A percentile compares a stretch with the other conserved stretches of the same genome.
phyloP scores from a whole-genome alignment of 2,113 vertebrate species.

The Emydura subglobosa region DNA sequence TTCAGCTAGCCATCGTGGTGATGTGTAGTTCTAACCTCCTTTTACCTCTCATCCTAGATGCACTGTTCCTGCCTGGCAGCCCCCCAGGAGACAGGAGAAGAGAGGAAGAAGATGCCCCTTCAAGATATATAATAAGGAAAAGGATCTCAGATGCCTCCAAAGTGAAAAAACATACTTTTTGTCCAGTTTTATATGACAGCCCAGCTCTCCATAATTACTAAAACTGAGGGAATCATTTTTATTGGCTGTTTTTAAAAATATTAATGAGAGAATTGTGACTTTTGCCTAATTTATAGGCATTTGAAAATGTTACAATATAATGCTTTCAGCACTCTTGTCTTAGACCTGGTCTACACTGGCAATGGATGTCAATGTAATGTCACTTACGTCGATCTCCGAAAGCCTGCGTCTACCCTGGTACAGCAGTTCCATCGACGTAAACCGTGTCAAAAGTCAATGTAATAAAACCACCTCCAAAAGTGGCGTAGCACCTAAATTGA shows the following conservation, averaged over 20 bases:
- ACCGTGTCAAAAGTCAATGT: too few relatives aligned
- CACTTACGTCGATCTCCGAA: too few relatives aligned
- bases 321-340: background rate
- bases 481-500: too few relatives aligned
- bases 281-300: background rate
- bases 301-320: background rate
- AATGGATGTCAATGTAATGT: too few relatives aligned
- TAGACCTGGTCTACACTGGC: background rate
- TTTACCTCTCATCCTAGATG: background rate
- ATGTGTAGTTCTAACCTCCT: background rate
- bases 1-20: too few relatives aligned
- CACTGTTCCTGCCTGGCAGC: background rate
- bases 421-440: too few relatives aligned
- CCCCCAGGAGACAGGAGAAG: background rate
- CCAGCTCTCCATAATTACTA: background rate
- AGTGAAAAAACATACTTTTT: background rate
- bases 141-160: background rate
- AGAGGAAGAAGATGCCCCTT: background rate
- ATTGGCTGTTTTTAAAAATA: background rate
- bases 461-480: too few relatives aligned
- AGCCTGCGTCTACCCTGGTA: too few relatives aligned
- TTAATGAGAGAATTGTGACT: background rate
- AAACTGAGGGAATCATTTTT: background rate
- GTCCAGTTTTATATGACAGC: background rate
- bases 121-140: background rate